Evolutionary conservation across 2,888 invertebrate genomes (phyloP).

Genomic region (Phalangium opilio): DNA sequence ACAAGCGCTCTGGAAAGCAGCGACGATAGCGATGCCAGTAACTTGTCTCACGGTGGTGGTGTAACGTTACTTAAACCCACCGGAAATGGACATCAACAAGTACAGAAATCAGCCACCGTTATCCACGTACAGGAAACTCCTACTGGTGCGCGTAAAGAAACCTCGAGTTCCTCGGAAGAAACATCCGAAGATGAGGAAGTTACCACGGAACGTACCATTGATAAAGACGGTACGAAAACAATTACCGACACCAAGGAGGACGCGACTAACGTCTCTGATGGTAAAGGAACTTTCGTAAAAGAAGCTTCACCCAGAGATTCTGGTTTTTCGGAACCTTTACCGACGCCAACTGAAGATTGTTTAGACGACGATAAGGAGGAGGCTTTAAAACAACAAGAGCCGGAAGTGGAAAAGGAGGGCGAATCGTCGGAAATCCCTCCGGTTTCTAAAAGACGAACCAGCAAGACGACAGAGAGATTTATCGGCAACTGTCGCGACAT

Average conservation of each 20-base stretch:
- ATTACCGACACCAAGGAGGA: background rate
- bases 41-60: background rate
- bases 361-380: slow-evolving; percentile 6
- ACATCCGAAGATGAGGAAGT: slow-evolving; percentile 8
- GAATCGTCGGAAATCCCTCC: background rate
- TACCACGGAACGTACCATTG: background rate
- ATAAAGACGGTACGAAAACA: slow-evolving; percentile 7
- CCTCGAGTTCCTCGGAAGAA: slow-evolving; percentile 5
- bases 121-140: slow-evolving; percentile 18
- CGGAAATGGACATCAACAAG: background rate
- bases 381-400: background rate
- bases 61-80: background rate
- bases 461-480: slow-evolving; percentile 2
- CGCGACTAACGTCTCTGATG: background rate
- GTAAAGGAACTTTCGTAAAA: background rate
- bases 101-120: slow-evolving; percentile 17
- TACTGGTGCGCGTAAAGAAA: background rate
- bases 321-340: slow-evolving; percentile 6
- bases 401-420: background rate
- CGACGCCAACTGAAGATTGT: background rate
- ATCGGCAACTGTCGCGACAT: slow-evolving; percentile 46
- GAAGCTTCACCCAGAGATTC: slow-evolving; percentile 7
- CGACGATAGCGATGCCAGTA: slow-evolving; percentile 16
- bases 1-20: slow-evolving; percentile 7
- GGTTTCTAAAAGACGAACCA: background rate